These are phyloP conservation scores for Urechis unicinctus DNA, from an alignment of 2,888 invertebrate species.

Conservation along the genomic window DNA sequence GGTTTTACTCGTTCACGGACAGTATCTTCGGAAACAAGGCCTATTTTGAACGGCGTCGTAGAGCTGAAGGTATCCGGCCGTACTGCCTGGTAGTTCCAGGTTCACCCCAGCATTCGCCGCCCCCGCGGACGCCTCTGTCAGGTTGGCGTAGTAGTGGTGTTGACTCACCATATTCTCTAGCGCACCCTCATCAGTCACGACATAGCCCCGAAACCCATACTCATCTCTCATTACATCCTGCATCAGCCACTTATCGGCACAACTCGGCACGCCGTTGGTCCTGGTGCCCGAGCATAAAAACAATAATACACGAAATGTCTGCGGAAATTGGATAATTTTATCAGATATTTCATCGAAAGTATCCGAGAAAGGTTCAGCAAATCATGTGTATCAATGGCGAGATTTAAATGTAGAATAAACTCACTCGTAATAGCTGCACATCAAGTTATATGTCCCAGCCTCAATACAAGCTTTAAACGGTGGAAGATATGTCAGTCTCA, in stretches of 20 bases:
- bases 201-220: conserved; percentile 18
- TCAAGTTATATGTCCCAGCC: conserved; percentile 37
- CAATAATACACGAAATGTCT: neutral
- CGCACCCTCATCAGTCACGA: conserved; percentile 18
- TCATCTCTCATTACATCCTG: conserved; percentile 13
- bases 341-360: no score
- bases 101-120: conserved; percentile 13
- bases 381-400: no score
- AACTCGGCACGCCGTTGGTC: conserved; percentile 18
- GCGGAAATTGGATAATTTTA: no score
- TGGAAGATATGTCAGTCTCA: conserved; percentile 36
- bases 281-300: no score
- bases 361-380: no score
- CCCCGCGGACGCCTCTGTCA: conserved; percentile 11
- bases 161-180: conserved; percentile 3
- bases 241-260: conserved; percentile 18
- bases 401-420: no score
- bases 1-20: conserved; percentile 17
- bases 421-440: conserved; percentile 44
- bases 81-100: conserved; percentile 8
- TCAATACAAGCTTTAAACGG: conserved; percentile 32
- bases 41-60: neutral
- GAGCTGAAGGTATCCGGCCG: neutral
- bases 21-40: conserved; percentile 2
- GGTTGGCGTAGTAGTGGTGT: conserved; percentile 6